Conservation (phyloP, 2,113 vertebrate genomes). For the Channa argus region DNA sequence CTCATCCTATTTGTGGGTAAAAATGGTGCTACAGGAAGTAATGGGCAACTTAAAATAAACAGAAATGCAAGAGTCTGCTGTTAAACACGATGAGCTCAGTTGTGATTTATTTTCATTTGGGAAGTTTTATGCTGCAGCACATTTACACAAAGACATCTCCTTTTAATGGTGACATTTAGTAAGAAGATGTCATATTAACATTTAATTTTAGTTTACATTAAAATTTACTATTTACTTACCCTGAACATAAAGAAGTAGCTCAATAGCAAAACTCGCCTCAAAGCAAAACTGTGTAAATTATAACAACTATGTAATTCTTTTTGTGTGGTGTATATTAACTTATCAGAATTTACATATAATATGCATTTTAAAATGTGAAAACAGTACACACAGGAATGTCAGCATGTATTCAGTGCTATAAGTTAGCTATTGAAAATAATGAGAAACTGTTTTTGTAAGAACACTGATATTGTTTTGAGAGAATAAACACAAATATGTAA, state of each 20-base stretch:
- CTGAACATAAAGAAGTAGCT: neutral
- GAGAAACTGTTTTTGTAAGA: no score
- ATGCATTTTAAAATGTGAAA: neutral
- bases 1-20: slow-evolving; percentile 57
- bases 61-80: slow-evolving; percentile 64
- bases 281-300: no score
- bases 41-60: slow-evolving; percentile 69
- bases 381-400: neutral
- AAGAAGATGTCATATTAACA: neutral
- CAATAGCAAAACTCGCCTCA: no score
- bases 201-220: neutral
- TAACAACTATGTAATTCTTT: no score
- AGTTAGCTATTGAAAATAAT: neutral
- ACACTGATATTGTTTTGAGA: neutral
- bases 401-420: neutral
- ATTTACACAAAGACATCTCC: neutral
- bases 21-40: slow-evolving; percentile 57
- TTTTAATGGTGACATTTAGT: neutral
- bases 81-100: slow-evolving; percentile 43
- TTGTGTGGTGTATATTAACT: no score
- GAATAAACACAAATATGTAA: neutral
- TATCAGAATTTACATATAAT: neutral
- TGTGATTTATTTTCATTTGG: slow-evolving; percentile 49
- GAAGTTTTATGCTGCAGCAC: neutral
- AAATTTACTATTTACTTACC: neutral